Percentiles rank a stretch among this genome's conserved stretches.
Conservation (phyloP, 1,140 invertebrate genomes). For the Dermatophagoides farinae region DNA sequence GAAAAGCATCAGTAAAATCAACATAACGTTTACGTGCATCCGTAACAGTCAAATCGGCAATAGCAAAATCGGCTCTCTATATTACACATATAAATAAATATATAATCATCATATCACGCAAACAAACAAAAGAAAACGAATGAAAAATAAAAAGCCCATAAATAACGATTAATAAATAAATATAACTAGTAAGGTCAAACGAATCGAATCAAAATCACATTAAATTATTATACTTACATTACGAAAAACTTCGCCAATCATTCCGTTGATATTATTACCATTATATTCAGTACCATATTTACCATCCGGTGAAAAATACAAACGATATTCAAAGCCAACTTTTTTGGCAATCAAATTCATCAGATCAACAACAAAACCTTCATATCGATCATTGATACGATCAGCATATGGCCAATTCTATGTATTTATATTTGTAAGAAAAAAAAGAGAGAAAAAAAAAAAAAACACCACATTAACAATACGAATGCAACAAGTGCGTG, state of each 20-base stretch:
- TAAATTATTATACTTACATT: slow-evolving; percentile 34
- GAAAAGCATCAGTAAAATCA: slow-evolving; percentile 86
- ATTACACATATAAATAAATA: neutral
- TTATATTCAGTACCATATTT: slow-evolving; percentile 41
- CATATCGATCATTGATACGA: slow-evolving; percentile 25
- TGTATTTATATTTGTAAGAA: too few relatives aligned
- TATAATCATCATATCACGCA: neutral
- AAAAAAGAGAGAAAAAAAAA: neutral
- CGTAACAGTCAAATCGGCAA: slow-evolving; percentile 81
- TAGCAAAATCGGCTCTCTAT: slow-evolving; percentile 66
- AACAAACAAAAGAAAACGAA: neutral
- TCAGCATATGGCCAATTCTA: slow-evolving; percentile 13
- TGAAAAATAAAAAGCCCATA: too few relatives aligned
- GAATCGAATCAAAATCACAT: neutral
- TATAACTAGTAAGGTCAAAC: neutral
- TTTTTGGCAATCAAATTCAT: slow-evolving; percentile 59
- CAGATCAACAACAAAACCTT: slow-evolving; percentile 50
- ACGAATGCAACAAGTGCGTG: neutral
- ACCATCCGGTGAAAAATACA: slow-evolving; percentile 50
- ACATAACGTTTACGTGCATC: slow-evolving; percentile 68
- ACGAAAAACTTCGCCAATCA: slow-evolving; percentile 56
- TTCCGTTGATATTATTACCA: slow-evolving; percentile 42
- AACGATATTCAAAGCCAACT: slow-evolving; percentile 69
- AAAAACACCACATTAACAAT: neutral
- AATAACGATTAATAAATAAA: neutral